A percentile compares a stretch with the other conserved stretches of the same genome.
phyloP scores from a whole-genome alignment of 2,113 vertebrate species.

The Tachuris rubrigastra region DNA sequence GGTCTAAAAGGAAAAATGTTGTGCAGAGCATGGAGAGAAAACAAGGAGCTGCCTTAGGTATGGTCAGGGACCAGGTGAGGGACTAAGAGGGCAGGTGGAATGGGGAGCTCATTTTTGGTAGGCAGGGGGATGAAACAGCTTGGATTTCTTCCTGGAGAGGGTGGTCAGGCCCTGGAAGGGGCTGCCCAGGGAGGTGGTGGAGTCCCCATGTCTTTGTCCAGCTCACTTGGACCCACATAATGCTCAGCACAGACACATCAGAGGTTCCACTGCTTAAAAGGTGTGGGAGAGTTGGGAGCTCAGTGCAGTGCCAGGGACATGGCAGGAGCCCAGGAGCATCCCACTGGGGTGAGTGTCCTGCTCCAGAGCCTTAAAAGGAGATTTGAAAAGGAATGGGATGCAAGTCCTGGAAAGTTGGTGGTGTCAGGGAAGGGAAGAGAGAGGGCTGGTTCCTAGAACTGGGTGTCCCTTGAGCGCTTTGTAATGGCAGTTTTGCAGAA shows the following conservation, averaged over 20 bases:
- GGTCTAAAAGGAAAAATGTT: not conserved
- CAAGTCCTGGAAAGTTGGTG: not conserved
- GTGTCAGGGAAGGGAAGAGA: not conserved
- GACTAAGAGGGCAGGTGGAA: not conserved
- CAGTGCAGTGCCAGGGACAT: rapidly evolving
- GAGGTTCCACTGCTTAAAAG: not conserved
- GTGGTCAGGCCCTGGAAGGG: rapidly evolving
- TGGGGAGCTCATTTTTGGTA: rapidly evolving
- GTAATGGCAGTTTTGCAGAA: not conserved
- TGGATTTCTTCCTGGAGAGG: not conserved
- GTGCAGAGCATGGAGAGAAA: not conserved
- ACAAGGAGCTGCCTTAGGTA: not conserved
- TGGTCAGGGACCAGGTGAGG: rapidly evolving
- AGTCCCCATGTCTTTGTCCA: not conserved
- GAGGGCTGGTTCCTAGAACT: not conserved
- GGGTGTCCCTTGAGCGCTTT: not conserved
- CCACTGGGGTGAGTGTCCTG: rapidly evolving
- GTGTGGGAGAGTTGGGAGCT: not conserved
- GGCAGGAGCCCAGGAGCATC: rapidly evolving
- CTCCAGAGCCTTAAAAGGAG: not conserved
- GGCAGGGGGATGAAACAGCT: rapidly evolving
- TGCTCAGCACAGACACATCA: rapidly evolving
- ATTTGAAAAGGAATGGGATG: not conserved
- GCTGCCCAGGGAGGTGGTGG: not conserved
- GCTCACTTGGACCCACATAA: rapidly evolving